phyloP scores from a whole-genome alignment of 2,888 invertebrate genomes.

The Cyclophora albipunctata region DNA sequence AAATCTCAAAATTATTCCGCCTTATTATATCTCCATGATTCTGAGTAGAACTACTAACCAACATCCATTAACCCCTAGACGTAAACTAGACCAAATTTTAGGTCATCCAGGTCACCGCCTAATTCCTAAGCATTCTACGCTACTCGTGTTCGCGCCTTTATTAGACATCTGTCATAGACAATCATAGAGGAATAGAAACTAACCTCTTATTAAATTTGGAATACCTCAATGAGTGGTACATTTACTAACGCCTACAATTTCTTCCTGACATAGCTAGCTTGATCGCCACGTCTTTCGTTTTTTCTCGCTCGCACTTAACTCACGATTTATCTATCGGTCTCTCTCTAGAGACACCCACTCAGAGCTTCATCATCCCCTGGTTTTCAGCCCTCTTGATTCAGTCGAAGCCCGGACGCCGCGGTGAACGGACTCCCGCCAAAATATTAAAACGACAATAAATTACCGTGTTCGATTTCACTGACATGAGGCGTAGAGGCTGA shows the following conservation, averaged over 20 bases:
- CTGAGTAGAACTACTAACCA: too few relatives aligned
- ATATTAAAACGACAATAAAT: background rate
- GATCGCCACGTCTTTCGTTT: slow-evolving; percentile 31
- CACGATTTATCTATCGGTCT: slow-evolving; percentile 22
- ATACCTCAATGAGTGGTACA: slow-evolving; percentile 55
- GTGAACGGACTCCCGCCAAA: slow-evolving; percentile 21
- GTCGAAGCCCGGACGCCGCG: slow-evolving; percentile 40
- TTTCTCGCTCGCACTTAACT: slow-evolving; percentile 24
- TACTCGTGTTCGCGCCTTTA: background rate
- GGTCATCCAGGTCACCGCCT: slow-evolving; percentile 4
- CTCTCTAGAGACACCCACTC: slow-evolving; percentile 58
- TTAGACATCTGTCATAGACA: background rate
- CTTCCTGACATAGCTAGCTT: slow-evolving; percentile 50
- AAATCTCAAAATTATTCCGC: too few relatives aligned
- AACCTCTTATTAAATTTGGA: slow-evolving; percentile 50
- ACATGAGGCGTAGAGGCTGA: too few relatives aligned
- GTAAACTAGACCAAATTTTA: background rate
- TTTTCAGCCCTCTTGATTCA: slow-evolving; percentile 56
- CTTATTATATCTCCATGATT: too few relatives aligned
- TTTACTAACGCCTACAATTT: slow-evolving; percentile 63
- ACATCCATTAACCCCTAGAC: background rate
- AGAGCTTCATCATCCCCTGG: slow-evolving; percentile 50
- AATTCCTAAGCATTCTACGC: background rate
- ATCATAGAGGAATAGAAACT: slow-evolving; percentile 15
- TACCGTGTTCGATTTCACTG: slow-evolving; percentile 3